Percentiles rank a stretch among this genome's conserved stretches.
phyloP scores from a whole-genome alignment of 2,797 vertebrate species.

The Aeoliscus strigatus region DNA sequence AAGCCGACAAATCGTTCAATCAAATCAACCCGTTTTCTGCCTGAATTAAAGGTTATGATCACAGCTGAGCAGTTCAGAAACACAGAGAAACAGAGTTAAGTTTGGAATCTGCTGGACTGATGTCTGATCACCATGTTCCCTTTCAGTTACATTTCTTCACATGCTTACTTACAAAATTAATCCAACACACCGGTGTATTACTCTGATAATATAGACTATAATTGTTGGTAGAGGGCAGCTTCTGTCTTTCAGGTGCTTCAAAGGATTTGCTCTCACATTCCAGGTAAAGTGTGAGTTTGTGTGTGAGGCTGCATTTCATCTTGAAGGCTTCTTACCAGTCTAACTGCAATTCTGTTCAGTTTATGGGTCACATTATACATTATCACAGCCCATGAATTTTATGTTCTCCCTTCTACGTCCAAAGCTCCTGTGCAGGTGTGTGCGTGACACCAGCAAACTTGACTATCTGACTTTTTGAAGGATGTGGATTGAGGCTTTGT shows the following conservation, averaged over 20 bases:
- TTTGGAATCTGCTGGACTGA: not conserved
- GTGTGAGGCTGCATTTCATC: not conserved
- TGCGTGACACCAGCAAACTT: too few relatives aligned
- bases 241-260: slow-evolving; percentile 11
- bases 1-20: not conserved
- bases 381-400: too few relatives aligned
- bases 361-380: too few relatives aligned
- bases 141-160: not conserved
- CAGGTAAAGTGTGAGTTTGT: slow-evolving; percentile 5
- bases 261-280: slow-evolving; percentile 10
- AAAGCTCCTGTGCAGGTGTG: too few relatives aligned
- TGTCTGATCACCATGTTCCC: not conserved
- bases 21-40: not conserved
- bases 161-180: not conserved
- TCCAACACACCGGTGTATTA: not conserved
- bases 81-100: not conserved
- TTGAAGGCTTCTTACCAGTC: slow-evolving; percentile 1
- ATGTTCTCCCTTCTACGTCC: too few relatives aligned
- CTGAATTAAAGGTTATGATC: not conserved
- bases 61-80: not conserved
- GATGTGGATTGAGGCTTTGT: too few relatives aligned
- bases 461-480: too few relatives aligned
- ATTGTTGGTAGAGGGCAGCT: slow-evolving; percentile 4
- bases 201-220: not conserved
- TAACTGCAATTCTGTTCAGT: too few relatives aligned